phyloP scores from a whole-genome alignment of 1,140 invertebrate genomes.

The Belonocnema kinseyi region DNA sequence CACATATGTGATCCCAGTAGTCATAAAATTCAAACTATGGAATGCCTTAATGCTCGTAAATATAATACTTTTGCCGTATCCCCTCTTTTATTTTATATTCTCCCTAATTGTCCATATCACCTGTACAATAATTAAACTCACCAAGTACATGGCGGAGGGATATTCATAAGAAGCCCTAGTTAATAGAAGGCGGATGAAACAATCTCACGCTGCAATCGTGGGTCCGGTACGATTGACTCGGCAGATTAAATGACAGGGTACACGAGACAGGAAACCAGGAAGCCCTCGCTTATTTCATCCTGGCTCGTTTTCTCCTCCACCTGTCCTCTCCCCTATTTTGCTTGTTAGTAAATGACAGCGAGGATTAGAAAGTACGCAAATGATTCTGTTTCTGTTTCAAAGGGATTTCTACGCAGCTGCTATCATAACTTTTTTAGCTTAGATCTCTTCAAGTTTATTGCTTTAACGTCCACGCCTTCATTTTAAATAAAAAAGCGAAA shows the following conservation, averaged over 20 bases:
- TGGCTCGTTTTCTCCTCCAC: slow-evolving; percentile 33
- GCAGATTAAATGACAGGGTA: slow-evolving; percentile 43
- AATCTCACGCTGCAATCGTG: not conserved
- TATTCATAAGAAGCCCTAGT: not conserved
- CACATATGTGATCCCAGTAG: too few relatives aligned
- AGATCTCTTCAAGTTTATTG: slow-evolving; percentile 41
- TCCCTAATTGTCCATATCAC: slow-evolving; percentile 39
- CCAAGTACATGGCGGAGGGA: slow-evolving; percentile 24
- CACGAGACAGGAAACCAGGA: slow-evolving; percentile 63
- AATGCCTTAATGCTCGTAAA: too few relatives aligned
- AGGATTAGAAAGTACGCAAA: too few relatives aligned
- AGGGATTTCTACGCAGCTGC: too few relatives aligned
- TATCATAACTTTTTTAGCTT: too few relatives aligned
- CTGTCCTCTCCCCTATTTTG: too few relatives aligned
- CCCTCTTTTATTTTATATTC: not conserved
- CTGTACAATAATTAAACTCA: slow-evolving; percentile 26
- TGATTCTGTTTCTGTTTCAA: too few relatives aligned
- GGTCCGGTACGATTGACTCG: slow-evolving; percentile 25
- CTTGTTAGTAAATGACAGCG: too few relatives aligned
- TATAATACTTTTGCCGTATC: too few relatives aligned
- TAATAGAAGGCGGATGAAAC: slow-evolving; percentile 43
- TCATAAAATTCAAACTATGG: too few relatives aligned
- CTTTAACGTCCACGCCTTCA: slow-evolving; percentile 38
- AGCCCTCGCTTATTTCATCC: slow-evolving; percentile 53
- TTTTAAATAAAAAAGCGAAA: not conserved